phyloP scores from a whole-genome alignment of 2,797 vertebrate genomes.

The Chanos chanos region DNA sequence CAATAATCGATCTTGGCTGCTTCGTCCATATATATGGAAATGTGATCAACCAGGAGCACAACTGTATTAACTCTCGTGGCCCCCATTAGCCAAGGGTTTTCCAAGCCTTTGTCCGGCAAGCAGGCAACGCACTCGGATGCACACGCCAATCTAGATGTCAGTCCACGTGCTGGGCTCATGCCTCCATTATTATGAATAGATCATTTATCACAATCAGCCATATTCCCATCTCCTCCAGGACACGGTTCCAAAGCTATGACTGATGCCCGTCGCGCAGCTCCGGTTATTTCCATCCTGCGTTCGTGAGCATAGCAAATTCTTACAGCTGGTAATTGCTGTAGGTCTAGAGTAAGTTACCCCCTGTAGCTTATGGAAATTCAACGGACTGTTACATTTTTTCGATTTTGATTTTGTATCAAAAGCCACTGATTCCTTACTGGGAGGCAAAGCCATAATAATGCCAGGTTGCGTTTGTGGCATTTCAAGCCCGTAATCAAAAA shows the following conservation, averaged over 20 bases:
- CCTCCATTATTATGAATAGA: too few relatives aligned
- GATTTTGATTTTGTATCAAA: conserved; percentile 1
- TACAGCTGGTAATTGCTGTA: conserved; percentile 23
- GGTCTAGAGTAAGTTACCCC: conserved; percentile 15
- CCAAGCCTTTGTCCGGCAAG: too few relatives aligned
- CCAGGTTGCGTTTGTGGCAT: conserved; percentile 10
- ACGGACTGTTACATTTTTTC: too few relatives aligned
- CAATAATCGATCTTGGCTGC: conserved; percentile 67
- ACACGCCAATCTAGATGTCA: too few relatives aligned
- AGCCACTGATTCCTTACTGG: background rate
- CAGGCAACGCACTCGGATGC: too few relatives aligned
- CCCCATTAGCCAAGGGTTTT: conserved; percentile 64
- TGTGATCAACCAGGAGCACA: conserved; percentile 62
- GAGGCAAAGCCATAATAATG: conserved; percentile 21
- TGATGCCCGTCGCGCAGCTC: background rate
- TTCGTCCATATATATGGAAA: conserved; percentile 69
- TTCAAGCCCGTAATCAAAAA: conserved; percentile 37
- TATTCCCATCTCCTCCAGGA: background rate
- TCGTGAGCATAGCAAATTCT: conserved; percentile 27
- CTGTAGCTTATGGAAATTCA: conserved; percentile 29
- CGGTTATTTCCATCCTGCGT: conserved; percentile 9
- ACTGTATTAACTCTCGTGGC: conserved; percentile 71
- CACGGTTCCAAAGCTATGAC: background rate
- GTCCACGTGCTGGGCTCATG: too few relatives aligned
- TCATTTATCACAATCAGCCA: too few relatives aligned